Conservation (phyloP, 53 echinoderm and acorn worm species). For the Actinopyga echinites region DNA sequence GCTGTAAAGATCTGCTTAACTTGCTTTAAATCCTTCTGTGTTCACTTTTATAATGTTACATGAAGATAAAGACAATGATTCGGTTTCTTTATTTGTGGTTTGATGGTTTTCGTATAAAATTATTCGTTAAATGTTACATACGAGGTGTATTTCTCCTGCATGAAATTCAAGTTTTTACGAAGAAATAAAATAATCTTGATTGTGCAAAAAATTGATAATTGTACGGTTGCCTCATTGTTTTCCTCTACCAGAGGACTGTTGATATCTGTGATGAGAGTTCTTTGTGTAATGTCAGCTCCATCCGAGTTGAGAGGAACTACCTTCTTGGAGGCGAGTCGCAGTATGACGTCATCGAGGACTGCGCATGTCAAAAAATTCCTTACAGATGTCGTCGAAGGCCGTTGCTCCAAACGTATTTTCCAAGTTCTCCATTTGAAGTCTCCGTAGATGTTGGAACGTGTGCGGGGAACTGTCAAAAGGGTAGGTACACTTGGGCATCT, state of each 20-base stretch:
- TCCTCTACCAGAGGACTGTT: not conserved
- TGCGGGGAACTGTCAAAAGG: not conserved
- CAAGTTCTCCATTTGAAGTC: constrained; percentile 25
- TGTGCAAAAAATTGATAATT: too few species aligned
- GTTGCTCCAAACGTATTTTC: not conserved
- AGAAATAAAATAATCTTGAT: too few species aligned
- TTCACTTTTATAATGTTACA: too few species aligned
- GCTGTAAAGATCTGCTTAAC: too few species aligned
- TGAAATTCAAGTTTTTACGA: too few species aligned
- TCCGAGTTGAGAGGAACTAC: not conserved
- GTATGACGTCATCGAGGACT: constrained; percentile 1
- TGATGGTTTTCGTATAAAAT: too few species aligned
- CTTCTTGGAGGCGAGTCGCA: not conserved
- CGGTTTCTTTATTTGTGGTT: too few species aligned
- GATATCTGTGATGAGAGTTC: not conserved
- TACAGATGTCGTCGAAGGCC: not conserved
- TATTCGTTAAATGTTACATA: too few species aligned
- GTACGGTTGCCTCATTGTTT: too few species aligned
- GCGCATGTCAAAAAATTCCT: not conserved
- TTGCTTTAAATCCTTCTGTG: too few species aligned
- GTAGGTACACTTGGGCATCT: not conserved
- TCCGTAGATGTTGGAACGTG: constrained; percentile 1
- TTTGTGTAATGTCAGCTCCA: not conserved
- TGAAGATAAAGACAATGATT: too few species aligned
- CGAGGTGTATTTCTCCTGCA: too few species aligned